Evolutionary conservation across 2,797 vertebrate species (phyloP).

Genomic region (Hozukius guyotensis): DNA sequence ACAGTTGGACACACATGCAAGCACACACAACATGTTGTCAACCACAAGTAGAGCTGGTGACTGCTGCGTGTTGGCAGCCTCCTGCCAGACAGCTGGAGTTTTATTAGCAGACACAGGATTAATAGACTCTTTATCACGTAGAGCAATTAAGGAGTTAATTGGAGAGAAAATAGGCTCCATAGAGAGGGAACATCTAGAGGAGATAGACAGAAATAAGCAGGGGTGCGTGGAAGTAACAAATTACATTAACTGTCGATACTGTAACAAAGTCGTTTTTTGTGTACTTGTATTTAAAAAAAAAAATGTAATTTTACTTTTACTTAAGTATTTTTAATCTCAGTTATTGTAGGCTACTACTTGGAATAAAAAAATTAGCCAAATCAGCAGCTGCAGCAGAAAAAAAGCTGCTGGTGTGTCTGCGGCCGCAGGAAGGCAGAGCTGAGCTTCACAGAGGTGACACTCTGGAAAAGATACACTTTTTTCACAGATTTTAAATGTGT

Average conservation of each 20-base stretch:
- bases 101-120: constrained; percentile 73
- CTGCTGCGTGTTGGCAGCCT: constrained; percentile 55
- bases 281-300: background rate
- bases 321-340: background rate
- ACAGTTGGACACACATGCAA: constrained; percentile 4
- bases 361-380: background rate
- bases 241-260: background rate
- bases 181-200: constrained; percentile 25
- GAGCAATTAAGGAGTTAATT: constrained; percentile 74
- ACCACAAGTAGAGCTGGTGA: constrained; percentile 23
- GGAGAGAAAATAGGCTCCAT: constrained; percentile 64
- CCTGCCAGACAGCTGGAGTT: constrained; percentile 65
- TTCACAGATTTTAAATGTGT: background rate
- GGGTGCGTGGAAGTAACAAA: background rate
- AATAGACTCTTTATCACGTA: constrained; percentile 73
- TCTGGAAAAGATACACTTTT: background rate
- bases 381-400: background rate
- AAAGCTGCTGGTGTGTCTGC: background rate
- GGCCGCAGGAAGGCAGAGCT: background rate
- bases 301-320: background rate
- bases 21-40: constrained; percentile 24
- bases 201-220: constrained; percentile 36
- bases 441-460: background rate
- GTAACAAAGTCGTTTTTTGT: background rate
- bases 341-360: background rate